phyloP scores from a whole-genome alignment of 1,140 invertebrate genomes.

The Cotesia glomerata region DNA sequence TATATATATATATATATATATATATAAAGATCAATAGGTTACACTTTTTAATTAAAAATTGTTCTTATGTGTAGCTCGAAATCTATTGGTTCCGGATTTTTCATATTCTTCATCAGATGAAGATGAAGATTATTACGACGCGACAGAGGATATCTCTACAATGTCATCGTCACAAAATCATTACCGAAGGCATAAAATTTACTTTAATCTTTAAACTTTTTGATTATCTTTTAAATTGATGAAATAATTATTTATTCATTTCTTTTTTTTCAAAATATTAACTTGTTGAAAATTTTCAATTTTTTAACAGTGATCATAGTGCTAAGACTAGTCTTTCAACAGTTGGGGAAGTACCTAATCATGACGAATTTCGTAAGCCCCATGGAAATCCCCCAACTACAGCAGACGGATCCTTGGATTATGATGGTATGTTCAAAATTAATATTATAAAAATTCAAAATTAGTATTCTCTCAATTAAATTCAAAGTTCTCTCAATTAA shows the following conservation, averaged over 20 bases:
- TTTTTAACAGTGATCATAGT: conserved; percentile 45
- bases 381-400: conserved; percentile 60
- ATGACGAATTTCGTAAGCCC: conserved; percentile 46
- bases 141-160: conserved; percentile 77
- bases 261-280: too few species aligned
- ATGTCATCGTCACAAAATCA: conserved; percentile 46
- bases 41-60: conserved; percentile 1
- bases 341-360: conserved; percentile 30
- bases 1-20: too few species aligned
- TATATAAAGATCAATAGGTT: too few species aligned
- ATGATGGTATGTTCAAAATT: conserved; percentile 65
- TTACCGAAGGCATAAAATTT: conserved; percentile 35
- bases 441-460: not conserved
- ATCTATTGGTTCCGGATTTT: conserved; percentile 79
- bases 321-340: conserved; percentile 44
- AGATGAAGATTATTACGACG: conserved; percentile 96
- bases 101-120: conserved; percentile 97
- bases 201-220: conserved; percentile 28
- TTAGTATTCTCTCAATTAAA: too few species aligned
- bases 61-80: conserved; percentile 44
- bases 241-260: too few species aligned
- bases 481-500: too few species aligned
- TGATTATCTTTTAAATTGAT: too few species aligned
- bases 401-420: conserved; percentile 71
- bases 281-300: not conserved